Evolutionary conservation across 2,888 invertebrate genomes (phyloP).

Genomic region (Athetis lepigone): DNA sequence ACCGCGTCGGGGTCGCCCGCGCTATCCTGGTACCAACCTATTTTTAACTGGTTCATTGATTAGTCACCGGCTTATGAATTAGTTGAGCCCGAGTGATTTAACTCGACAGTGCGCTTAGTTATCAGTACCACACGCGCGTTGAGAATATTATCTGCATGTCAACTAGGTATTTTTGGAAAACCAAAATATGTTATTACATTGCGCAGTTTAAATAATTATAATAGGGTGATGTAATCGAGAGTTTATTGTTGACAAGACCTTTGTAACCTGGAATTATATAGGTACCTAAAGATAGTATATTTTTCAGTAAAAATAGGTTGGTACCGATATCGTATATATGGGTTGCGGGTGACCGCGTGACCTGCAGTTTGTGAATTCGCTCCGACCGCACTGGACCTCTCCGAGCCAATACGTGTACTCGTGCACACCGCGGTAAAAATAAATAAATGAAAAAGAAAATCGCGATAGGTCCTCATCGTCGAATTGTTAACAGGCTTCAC

Average conservation of each 20-base stretch:
- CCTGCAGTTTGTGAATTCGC: conserved; percentile 84
- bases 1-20: conserved; percentile 87
- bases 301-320: conserved; percentile 76
- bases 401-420: conserved; percentile 82
- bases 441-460: conserved; percentile 62
- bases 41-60: conserved; percentile 75
- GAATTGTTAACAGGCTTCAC: conserved; percentile 74
- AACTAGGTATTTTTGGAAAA: conserved; percentile 9
- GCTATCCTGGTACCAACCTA: conserved; percentile 87
- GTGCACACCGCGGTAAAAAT: conserved; percentile 73
- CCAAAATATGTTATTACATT: not conserved
- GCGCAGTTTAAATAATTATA: not conserved
- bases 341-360: conserved; percentile 83
- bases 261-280: not conserved
- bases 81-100: conserved; percentile 40
- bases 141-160: conserved; percentile 12
- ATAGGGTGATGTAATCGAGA: not conserved
- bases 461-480: conserved; percentile 72
- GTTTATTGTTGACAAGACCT: conserved; percentile 1
- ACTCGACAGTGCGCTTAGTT: conserved; percentile 34
- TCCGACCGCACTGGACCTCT: conserved; percentile 90
- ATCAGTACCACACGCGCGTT: conserved; percentile 22
- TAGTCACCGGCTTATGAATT: conserved; percentile 53
- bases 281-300: not conserved
- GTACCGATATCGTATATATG: conserved; percentile 80